A percentile compares a stretch with the other conserved stretches of the same genome.
Evolutionary conservation across 2,888 invertebrate genomes (phyloP).

Genomic region (Agrotis clavis): DNA sequence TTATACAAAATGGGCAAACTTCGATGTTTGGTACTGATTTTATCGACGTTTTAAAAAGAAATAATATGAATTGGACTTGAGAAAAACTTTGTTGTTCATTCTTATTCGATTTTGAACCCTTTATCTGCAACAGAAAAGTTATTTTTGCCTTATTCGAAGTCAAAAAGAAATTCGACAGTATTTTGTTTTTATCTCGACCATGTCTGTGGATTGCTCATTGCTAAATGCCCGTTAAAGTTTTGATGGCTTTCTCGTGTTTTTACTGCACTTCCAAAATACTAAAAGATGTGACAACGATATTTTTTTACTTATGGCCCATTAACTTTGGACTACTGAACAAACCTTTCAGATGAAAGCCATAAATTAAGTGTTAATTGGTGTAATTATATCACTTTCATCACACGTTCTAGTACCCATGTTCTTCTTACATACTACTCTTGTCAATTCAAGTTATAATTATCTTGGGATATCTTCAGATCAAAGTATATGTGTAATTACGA

Average conservation of each 20-base stretch:
- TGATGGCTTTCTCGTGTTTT: conserved; percentile 82
- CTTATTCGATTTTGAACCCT: conserved; percentile 43
- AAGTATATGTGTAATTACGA: conserved; percentile 33
- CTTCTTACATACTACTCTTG: conserved; percentile 22
- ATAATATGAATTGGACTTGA: conserved; percentile 52
- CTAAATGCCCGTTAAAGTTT: conserved; percentile 79
- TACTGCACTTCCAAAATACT: conserved; percentile 56
- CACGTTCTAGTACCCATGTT: conserved; percentile 15
- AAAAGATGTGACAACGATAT: conserved; percentile 50
- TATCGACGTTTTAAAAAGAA: conserved; percentile 81
- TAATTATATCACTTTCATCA: conserved; percentile 51
- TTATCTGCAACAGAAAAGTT: conserved; percentile 29
- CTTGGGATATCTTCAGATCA: conserved; percentile 16
- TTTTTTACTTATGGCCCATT: conserved; percentile 39
- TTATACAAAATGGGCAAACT: conserved; percentile 84
- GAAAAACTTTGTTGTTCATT: conserved; percentile 28
- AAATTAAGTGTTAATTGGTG: conserved; percentile 40
- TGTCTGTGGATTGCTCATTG: conserved; percentile 77
- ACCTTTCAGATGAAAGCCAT: conserved; percentile 28
- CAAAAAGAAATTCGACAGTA: conserved; percentile 38
- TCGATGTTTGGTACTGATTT: conserved; percentile 83
- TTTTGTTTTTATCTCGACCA: conserved; percentile 72
- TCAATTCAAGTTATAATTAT: conserved; percentile 36
- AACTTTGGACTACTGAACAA: conserved; percentile 50
- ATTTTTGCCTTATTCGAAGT: not conserved